These are phyloP conservation scores for Caloenas nicobarica DNA, from an alignment of 2,113 vertebrate genomes.

Conservation along the genomic window DNA sequence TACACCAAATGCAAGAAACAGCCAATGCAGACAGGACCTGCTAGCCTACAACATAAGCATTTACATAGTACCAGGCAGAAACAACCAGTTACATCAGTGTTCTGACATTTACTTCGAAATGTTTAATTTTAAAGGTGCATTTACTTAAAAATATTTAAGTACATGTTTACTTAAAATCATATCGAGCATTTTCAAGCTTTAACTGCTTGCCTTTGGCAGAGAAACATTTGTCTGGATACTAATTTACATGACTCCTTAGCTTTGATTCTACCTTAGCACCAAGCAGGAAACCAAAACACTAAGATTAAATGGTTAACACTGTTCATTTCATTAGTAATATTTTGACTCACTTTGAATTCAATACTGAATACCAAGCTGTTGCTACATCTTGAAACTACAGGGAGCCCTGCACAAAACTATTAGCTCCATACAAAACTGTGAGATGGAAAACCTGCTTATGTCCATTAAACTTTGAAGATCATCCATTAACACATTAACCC, in stretches of 20 bases:
- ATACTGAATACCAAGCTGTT: neutral
- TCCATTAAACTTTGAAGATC: neutral
- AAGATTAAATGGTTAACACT: neutral
- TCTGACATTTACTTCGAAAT: neutral
- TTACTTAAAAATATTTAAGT: neutral
- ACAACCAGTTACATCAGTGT: neutral
- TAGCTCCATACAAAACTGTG: neutral
- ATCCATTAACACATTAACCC: neutral
- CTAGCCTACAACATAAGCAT: neutral
- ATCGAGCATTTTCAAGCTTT: neutral
- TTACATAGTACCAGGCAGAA: neutral
- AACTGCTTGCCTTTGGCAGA: neutral
- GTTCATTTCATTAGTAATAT: neutral
- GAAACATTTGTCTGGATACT: neutral
- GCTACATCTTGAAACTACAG: neutral
- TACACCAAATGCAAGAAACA: neutral
- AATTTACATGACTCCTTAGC: neutral
- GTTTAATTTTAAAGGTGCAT: neutral
- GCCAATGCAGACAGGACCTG: accelerated
- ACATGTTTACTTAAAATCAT: neutral
- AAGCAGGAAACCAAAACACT: neutral
- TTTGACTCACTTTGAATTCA: neutral
- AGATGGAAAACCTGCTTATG: neutral
- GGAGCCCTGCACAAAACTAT: neutral
- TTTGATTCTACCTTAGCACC: neutral